phyloP scores from a whole-genome alignment of 2,797 vertebrate genomes.

The Spinus olivaceus region DNA sequence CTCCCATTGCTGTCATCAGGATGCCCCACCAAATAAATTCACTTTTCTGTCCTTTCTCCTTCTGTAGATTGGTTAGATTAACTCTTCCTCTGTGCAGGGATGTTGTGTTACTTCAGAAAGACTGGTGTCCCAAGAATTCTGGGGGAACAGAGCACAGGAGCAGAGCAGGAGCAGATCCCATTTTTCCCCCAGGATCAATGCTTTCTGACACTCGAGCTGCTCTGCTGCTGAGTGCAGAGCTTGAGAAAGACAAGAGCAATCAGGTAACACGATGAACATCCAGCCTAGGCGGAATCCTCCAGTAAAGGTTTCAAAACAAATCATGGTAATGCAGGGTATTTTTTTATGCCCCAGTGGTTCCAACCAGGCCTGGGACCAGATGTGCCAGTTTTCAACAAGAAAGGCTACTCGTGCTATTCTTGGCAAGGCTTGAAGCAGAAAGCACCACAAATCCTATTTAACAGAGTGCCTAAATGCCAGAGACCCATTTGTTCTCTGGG shows the following conservation, averaged over 20 bases:
- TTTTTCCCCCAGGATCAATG: background rate
- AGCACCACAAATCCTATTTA: constrained; percentile 49
- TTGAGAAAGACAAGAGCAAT: background rate
- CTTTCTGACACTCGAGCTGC: background rate
- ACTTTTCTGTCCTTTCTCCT: background rate
- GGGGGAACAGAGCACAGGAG: background rate
- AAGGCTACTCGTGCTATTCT: constrained; percentile 37
- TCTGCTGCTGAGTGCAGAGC: background rate
- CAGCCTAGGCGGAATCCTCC: background rate
- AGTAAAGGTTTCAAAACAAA: constrained; percentile 1
- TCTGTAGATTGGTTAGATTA: background rate
- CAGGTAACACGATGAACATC: background rate
- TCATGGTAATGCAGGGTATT: background rate
- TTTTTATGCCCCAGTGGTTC: background rate
- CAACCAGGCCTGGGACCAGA: constrained; percentile 28
- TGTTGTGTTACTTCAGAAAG: background rate
- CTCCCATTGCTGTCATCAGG: background rate
- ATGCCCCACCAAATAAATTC: background rate
- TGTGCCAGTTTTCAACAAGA: constrained; percentile 41
- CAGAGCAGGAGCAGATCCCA: background rate
- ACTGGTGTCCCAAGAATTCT: background rate
- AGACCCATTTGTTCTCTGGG: constrained; percentile 1
- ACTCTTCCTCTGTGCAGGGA: background rate
- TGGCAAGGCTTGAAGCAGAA: constrained; percentile 48
- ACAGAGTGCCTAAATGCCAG: constrained; percentile 7